phyloP scores from a whole-genome alignment of 2,113 vertebrate species.

The Nerophis ophidion region DNA sequence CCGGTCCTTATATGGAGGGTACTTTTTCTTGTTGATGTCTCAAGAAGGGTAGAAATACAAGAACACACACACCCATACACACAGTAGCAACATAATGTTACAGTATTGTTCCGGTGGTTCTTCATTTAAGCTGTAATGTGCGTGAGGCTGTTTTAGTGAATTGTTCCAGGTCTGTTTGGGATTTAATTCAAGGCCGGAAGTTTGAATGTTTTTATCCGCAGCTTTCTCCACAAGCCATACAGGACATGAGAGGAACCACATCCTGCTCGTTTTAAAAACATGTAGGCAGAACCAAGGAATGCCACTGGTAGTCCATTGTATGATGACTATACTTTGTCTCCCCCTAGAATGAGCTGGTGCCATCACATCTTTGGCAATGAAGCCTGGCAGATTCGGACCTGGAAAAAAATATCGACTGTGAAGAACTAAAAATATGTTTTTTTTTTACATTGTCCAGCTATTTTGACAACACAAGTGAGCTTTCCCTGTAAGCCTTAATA shows the following conservation, averaged over 20 bases:
- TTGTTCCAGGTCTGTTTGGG: constrained; percentile 22
- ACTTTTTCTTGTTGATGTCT: no score
- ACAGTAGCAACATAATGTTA: neutral
- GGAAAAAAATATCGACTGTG: no score
- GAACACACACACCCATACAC: neutral
- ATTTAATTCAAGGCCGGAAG: neutral
- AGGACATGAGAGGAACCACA: constrained; percentile 39
- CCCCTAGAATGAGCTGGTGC: no score
- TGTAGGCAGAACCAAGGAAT: constrained; percentile 3
- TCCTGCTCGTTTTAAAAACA: constrained; percentile 34
- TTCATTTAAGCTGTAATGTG: neutral
- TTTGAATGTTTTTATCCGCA: constrained; percentile 16
- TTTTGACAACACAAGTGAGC: neutral
- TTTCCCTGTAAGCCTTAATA: neutral
- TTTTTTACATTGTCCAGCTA: neutral
- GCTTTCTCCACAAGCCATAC: constrained; percentile 36
- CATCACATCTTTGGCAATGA: no score
- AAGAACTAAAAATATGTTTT: neutral
- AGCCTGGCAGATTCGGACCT: no score
- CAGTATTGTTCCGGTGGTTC: neutral
- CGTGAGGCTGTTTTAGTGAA: constrained; percentile 40
- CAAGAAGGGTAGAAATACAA: no score
- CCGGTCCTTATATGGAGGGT: no score
- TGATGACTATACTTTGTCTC: no score
- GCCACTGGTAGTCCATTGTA: no score